These are phyloP conservation scores for Nymphalis c-album DNA, from an alignment of 2,888 invertebrate species.

Conservation along the genomic window DNA sequence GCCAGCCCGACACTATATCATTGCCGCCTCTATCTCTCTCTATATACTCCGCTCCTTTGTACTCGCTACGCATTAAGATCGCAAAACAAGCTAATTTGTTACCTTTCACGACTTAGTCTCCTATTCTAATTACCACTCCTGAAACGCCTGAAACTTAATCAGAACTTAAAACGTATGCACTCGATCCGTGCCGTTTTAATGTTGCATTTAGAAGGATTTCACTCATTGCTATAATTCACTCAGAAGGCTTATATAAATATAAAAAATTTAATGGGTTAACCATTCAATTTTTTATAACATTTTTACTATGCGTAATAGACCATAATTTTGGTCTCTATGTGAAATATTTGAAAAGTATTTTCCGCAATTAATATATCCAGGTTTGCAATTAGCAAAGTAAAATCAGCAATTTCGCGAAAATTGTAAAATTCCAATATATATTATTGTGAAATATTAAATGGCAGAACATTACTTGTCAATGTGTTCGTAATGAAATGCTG, in stretches of 20 bases:
- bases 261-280: too few relatives aligned
- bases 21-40: conserved; percentile 74
- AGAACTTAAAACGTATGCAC: conserved; percentile 9
- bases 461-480: conserved; percentile 64
- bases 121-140: conserved; percentile 23
- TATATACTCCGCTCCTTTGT: conserved; percentile 66
- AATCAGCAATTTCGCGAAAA: conserved; percentile 44
- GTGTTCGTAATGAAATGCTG: conserved; percentile 60
- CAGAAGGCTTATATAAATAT: neutral
- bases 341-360: conserved; percentile 4
- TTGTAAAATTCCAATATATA: conserved; percentile 48
- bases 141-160: conserved; percentile 17
- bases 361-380: conserved; percentile 28
- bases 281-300: too few relatives aligned
- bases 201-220: neutral
- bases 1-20: conserved; percentile 79
- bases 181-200: neutral
- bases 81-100: conserved; percentile 63
- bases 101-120: conserved; percentile 35
- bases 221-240: neutral
- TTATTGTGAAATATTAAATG: conserved; percentile 61
- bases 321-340: too few relatives aligned
- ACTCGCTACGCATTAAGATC: conserved; percentile 61
- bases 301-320: too few relatives aligned
- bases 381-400: conserved; percentile 45